Evolutionary conservation across 2,888 invertebrate genomes (phyloP).

Genomic region (Taenaris catops): DNA sequence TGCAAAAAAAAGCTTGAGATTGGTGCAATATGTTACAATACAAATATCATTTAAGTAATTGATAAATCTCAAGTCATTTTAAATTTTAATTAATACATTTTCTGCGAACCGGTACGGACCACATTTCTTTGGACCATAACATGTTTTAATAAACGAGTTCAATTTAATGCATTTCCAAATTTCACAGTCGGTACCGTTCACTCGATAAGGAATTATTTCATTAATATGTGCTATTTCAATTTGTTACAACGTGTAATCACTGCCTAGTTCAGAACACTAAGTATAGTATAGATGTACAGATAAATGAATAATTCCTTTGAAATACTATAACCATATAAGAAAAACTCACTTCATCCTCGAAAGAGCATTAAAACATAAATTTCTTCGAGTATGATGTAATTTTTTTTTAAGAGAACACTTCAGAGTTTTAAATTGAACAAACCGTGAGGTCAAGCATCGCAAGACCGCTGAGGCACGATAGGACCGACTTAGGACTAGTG

Average conservation of each 20-base stretch:
- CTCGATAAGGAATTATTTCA: slow-evolving; percentile 15
- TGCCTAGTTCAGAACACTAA: too few relatives aligned
- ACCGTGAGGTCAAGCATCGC: slow-evolving; percentile 67
- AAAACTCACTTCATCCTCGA: slow-evolving; percentile 21
- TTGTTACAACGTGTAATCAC: too few relatives aligned
- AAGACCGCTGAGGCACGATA: slow-evolving; percentile 51
- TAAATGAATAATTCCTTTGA: slow-evolving; percentile 15
- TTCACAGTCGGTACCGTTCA: slow-evolving; percentile 13
- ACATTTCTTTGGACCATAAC: not conserved
- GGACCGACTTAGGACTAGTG: slow-evolving; percentile 46
- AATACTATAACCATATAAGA: slow-evolving; percentile 17
- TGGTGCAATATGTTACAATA: too few relatives aligned
- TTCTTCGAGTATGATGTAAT: slow-evolving; percentile 25
- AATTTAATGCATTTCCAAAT: slow-evolving; percentile 6
- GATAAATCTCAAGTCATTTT: slow-evolving; percentile 22
- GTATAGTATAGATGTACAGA: too few relatives aligned
- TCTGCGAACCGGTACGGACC: slow-evolving; percentile 3
- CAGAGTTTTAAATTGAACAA: slow-evolving; percentile 55
- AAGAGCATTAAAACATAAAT: not conserved
- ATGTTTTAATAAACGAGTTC: not conserved
- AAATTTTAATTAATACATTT: slow-evolving; percentile 9
- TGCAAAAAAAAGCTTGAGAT: too few relatives aligned
- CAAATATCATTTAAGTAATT: not conserved
- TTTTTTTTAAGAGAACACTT: slow-evolving; percentile 32
- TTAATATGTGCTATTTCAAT: too few relatives aligned